Conservation (phyloP, 2,113 vertebrate species). For the Neomonachus schauinslandi region DNA sequence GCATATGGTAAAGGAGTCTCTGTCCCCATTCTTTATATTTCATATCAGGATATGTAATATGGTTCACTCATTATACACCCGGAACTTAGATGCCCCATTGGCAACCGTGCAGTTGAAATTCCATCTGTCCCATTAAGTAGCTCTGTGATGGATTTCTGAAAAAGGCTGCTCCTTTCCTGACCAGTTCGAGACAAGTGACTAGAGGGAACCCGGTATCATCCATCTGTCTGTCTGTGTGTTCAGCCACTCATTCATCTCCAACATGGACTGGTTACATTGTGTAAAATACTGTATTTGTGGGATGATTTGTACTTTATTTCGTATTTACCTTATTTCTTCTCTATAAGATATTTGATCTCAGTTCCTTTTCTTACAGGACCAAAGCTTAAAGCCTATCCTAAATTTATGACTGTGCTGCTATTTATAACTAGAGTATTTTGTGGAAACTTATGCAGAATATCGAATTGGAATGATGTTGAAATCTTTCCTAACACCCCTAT, state of each 20-base stretch:
- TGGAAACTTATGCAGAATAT: neutral
- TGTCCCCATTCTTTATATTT: neutral
- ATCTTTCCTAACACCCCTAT: neutral
- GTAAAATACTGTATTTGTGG: neutral
- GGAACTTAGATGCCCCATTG: neutral
- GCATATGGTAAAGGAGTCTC: neutral
- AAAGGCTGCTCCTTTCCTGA: neutral
- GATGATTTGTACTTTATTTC: neutral
- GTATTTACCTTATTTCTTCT: neutral
- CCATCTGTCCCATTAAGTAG: neutral
- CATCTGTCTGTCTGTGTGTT: neutral
- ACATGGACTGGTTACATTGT: neutral
- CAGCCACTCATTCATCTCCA: neutral
- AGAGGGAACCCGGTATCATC: neutral
- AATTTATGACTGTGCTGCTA: neutral
- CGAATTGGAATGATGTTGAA: neutral
- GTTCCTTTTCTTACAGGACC: constrained; percentile 24
- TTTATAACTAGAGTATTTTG: constrained; percentile 6
- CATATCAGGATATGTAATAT: neutral
- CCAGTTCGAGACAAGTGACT: neutral
- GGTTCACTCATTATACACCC: neutral
- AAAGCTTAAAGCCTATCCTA: neutral
- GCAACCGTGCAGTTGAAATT: neutral
- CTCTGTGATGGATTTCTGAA: constrained; percentile 16
- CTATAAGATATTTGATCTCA: neutral